Evolutionary conservation across 2,888 invertebrate species (phyloP).

Genomic region (Caenorhabditis macrosperma): DNA sequence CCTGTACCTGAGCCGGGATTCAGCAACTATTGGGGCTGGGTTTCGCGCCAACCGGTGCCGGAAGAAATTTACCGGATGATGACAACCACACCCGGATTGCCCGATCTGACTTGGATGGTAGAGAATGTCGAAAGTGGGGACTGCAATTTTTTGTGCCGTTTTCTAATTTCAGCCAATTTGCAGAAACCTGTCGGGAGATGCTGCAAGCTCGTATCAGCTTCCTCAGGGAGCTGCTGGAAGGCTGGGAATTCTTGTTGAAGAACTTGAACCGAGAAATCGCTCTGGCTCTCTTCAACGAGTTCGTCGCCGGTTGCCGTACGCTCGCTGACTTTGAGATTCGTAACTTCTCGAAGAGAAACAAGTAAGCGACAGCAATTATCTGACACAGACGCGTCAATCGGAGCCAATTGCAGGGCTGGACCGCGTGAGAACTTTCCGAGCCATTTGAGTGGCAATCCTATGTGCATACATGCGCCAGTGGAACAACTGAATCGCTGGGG

Average conservation of each 20-base stretch:
- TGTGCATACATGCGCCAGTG: not conserved
- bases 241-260: conserved; percentile 10
- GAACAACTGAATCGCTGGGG: not conserved
- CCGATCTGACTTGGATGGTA: not conserved
- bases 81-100: conserved; percentile 18
- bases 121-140: conserved; percentile 25
- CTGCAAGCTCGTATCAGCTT: not conserved
- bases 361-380: not conserved
- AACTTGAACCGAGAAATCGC: conserved; percentile 22
- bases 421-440: not conserved
- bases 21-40: conserved; percentile 28
- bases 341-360: conserved; percentile 28
- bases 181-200: conserved; percentile 12
- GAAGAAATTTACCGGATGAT: conserved; percentile 17
- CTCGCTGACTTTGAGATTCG: conserved; percentile 25
- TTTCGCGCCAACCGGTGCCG: not conserved
- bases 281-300: conserved; percentile 11
- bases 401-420: not conserved
- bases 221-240: not conserved
- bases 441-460: conserved; percentile 13
- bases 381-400: not conserved
- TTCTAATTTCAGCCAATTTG: not conserved
- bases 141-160: not conserved
- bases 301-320: conserved; percentile 21
- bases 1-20: not conserved